Percentiles rank a stretch among this genome's conserved stretches.
Evolutionary conservation across 2,113 vertebrate genomes (phyloP).

Genomic region (Motacilla alba): DNA sequence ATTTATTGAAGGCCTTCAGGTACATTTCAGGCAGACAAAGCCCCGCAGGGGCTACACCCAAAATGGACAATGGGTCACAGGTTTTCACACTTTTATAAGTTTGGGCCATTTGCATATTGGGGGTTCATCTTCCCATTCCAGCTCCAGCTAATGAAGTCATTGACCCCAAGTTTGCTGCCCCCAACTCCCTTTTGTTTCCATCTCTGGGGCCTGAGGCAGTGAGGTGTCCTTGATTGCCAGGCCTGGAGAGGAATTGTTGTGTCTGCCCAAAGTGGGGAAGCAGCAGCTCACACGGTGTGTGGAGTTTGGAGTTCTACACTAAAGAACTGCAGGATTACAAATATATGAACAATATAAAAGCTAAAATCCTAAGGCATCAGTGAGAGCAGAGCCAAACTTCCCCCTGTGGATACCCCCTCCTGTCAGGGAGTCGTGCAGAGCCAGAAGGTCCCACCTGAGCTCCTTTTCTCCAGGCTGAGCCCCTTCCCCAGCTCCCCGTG

Average conservation of each 20-base stretch:
- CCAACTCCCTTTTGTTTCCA: neutral
- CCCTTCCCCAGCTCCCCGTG: neutral
- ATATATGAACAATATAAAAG: accelerated
- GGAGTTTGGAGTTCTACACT: accelerated
- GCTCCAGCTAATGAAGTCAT: neutral
- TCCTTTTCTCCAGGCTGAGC: neutral
- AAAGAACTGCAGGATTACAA: neutral
- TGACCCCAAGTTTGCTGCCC: neutral
- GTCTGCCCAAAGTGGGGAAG: neutral
- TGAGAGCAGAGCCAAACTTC: neutral
- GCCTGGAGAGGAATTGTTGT: neutral
- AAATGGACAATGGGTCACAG: neutral
- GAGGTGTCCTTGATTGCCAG: neutral
- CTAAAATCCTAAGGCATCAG: neutral
- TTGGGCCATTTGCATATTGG: neutral
- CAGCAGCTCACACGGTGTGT: neutral
- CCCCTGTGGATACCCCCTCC: neutral
- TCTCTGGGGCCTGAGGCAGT: neutral
- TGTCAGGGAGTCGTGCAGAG: neutral
- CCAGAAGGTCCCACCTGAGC: neutral
- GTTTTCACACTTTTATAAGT: accelerated
- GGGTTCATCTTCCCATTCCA: neutral
- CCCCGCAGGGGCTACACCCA: too few relatives aligned
- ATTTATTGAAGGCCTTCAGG: neutral
- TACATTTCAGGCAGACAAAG: accelerated